Conservation (phyloP, 2,888 invertebrate genomes). For the Xestia rhomboidea region DNA sequence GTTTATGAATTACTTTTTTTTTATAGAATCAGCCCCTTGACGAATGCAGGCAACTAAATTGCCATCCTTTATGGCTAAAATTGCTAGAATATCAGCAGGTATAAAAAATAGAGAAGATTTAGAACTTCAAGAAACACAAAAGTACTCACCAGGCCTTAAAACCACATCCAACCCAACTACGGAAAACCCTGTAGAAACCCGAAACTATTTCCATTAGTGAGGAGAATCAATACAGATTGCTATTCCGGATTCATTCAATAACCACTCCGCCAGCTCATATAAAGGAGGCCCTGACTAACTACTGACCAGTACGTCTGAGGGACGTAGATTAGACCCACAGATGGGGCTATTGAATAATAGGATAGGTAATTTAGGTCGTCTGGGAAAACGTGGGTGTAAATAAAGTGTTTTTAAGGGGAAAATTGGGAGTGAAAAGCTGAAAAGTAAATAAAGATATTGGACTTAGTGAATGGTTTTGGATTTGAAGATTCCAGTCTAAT, state of each 20-base stretch:
- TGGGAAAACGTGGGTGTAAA: not conserved
- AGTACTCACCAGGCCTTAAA: not conserved
- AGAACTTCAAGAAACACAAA: constrained; percentile 3
- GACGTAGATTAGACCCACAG: constrained; percentile 31
- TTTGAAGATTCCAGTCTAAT: not conserved
- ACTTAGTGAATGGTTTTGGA: not conserved
- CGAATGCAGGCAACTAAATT: not conserved
- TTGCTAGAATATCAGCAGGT: not conserved
- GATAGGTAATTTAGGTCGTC: constrained; percentile 2
- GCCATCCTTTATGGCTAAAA: not conserved
- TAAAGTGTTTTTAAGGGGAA: not conserved
- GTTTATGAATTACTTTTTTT: too few species aligned
- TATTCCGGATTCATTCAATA: constrained; percentile 70
- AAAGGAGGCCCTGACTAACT: constrained; percentile 57
- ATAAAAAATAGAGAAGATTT: not conserved
- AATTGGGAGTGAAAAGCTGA: not conserved
- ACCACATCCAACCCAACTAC: constrained; percentile 43
- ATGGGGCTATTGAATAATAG: constrained; percentile 31
- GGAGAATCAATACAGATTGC: constrained; percentile 68
- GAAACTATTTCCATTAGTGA: constrained; percentile 74
- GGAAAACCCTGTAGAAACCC: constrained; percentile 37
- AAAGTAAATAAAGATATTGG: not conserved
- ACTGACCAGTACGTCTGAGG: constrained; percentile 37
- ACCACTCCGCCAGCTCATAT: constrained; percentile 68
- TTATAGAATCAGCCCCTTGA: too few species aligned